Percentiles rank a stretch among this genome's conserved stretches.
Conservation (phyloP, 2,797 vertebrate species). For the Psittacula echo region DNA sequence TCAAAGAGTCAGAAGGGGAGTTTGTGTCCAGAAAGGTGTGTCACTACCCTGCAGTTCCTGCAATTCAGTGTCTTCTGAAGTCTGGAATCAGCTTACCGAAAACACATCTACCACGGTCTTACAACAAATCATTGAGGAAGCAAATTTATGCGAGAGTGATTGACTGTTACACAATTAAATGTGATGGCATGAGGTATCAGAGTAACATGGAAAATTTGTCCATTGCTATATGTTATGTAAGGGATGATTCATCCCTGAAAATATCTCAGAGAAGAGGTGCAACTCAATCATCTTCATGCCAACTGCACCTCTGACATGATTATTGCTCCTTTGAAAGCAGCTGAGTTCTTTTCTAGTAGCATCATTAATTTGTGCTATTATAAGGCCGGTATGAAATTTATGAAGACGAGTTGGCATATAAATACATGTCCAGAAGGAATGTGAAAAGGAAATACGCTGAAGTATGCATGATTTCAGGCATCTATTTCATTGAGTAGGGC, state of each 20-base stretch:
- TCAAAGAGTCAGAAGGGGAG: constrained; percentile 12
- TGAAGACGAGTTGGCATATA: constrained; percentile 60
- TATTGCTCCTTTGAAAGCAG: constrained; percentile 67
- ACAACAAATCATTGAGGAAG: constrained; percentile 42
- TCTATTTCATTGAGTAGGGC: constrained; percentile 33
- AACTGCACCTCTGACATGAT: constrained; percentile 69
- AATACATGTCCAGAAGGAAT: constrained; percentile 56
- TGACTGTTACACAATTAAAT: constrained; percentile 68
- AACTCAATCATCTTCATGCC: constrained; percentile 72
- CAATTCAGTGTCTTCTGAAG: neutral
- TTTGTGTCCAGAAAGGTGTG: neutral
- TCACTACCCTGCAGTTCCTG: neutral
- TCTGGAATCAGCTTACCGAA: neutral
- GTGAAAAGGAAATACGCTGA: constrained; percentile 44
- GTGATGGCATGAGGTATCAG: constrained; percentile 56
- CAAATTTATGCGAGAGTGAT: constrained; percentile 55
- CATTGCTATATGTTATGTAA: constrained; percentile 47
- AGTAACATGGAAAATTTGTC: constrained; percentile 48
- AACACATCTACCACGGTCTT: neutral
- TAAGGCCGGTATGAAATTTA: constrained; percentile 60
- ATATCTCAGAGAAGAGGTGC: constrained; percentile 53
- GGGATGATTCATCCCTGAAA: constrained; percentile 65
- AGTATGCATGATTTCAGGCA: constrained; percentile 42
- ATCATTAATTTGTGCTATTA: constrained; percentile 71
- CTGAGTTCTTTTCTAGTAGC: constrained; percentile 61